A percentile compares a stretch with the other conserved stretches of the same genome.
phyloP scores from a whole-genome alignment of 2,797 vertebrate species.

The Luscinia luscinia region DNA sequence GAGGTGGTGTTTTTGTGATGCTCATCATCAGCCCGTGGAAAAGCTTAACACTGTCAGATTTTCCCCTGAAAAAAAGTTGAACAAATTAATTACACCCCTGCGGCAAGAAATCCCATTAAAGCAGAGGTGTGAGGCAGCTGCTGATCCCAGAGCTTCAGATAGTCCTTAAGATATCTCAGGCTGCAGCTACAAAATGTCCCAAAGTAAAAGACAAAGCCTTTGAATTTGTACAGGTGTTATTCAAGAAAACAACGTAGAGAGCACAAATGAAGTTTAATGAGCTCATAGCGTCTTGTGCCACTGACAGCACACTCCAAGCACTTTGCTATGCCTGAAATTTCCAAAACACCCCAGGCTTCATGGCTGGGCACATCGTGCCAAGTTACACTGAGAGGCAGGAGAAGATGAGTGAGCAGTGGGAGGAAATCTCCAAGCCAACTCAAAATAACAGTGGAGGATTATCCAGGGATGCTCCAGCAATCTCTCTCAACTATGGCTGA shows the following conservation, averaged over 20 bases:
- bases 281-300: background rate
- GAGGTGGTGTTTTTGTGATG: background rate
- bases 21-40: background rate
- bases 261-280: background rate
- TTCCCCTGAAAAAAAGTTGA: constrained; percentile 2
- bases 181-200: background rate
- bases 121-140: background rate
- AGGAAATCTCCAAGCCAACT: background rate
- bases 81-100: constrained; percentile 18
- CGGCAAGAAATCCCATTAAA: background rate
- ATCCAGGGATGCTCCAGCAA: background rate
- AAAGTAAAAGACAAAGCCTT: background rate
- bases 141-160: background rate
- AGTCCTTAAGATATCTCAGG: background rate
- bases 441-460: background rate
- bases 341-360: background rate
- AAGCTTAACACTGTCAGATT: background rate
- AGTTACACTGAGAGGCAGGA: background rate
- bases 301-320: background rate
- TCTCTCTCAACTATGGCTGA: background rate
- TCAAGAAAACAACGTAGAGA: background rate
- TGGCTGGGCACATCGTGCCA: background rate
- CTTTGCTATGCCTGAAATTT: background rate
- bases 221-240: background rate
- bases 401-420: background rate